These are phyloP conservation scores for Rhopalosiphum nymphaeae DNA, from an alignment of 2,888 invertebrate species.

Conservation along the genomic window DNA sequence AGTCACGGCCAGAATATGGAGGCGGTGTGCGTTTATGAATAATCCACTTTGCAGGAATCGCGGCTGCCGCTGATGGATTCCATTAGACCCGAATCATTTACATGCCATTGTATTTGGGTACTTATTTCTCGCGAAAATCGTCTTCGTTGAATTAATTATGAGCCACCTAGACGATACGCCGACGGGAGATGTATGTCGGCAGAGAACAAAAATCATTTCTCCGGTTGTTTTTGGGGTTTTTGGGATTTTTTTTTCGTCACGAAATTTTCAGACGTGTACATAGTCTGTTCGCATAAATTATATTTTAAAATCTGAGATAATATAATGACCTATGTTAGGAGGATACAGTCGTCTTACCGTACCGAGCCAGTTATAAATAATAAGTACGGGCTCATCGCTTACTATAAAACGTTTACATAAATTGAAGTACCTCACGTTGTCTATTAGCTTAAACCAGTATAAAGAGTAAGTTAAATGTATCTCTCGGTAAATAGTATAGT, in stretches of 20 bases:
- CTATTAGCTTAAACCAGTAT: background rate
- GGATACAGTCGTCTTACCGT: background rate
- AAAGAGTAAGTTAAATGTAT: background rate
- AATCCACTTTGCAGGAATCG: slow-evolving; percentile 44
- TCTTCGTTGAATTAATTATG: slow-evolving; percentile 30
- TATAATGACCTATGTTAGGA: background rate
- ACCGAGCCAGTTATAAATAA: background rate
- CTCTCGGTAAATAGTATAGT: background rate
- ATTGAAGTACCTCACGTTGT: background rate
- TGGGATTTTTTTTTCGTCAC: background rate
- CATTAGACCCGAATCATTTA: slow-evolving; percentile 60
- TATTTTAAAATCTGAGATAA: background rate
- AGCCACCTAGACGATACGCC: background rate
- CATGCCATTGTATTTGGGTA: slow-evolving; percentile 40
- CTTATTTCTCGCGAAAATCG: background rate
- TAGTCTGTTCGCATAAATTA: background rate
- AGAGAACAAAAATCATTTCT: background rate
- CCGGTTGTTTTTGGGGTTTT: no score
- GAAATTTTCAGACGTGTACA: background rate
- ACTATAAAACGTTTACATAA: background rate
- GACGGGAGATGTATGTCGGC: background rate
- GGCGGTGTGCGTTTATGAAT: slow-evolving; percentile 18
- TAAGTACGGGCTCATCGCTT: background rate
- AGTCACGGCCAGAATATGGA: background rate
- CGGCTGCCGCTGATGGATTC: slow-evolving; percentile 55